phyloP scores from a whole-genome alignment of 2,113 vertebrate genomes.

The Mustela nigripes region DNA sequence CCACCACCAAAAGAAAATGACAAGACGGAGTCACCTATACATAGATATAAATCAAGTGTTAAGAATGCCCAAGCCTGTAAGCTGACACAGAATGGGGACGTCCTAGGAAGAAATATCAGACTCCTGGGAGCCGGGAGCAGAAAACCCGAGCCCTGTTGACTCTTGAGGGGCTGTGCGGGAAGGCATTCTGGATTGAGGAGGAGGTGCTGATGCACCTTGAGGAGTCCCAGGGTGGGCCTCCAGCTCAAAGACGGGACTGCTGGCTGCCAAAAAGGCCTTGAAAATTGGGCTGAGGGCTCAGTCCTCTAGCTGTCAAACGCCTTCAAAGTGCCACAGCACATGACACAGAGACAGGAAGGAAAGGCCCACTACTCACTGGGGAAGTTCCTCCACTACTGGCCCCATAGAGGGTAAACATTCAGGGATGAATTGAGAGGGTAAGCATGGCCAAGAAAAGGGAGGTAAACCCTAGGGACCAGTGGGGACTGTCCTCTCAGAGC shows the following conservation, averaged over 20 bases:
- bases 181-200: not conserved
- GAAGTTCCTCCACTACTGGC: not conserved
- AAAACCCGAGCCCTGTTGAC: not conserved
- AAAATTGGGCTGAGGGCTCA: not conserved
- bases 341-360: not conserved
- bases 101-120: slow-evolving; percentile 17
- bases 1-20: not conserved
- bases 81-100: not conserved
- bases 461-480: not conserved
- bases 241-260: not conserved
- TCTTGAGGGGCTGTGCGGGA: not conserved
- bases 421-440: not conserved
- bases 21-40: not conserved
- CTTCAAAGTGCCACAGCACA: not conserved
- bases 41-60: not conserved
- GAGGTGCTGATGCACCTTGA: not conserved
- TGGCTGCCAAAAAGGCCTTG: slow-evolving; percentile 19
- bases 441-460: not conserved
- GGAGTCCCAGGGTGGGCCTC: not conserved
- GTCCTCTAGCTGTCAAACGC: not conserved
- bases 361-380: not conserved
- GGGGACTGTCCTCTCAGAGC: not conserved
- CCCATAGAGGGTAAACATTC: not conserved
- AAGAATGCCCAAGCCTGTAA: slow-evolving; percentile 21
- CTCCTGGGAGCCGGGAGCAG: slow-evolving; percentile 13